phyloP scores from a whole-genome alignment of 2,888 invertebrate species.

The Clunio marinus region DNA sequence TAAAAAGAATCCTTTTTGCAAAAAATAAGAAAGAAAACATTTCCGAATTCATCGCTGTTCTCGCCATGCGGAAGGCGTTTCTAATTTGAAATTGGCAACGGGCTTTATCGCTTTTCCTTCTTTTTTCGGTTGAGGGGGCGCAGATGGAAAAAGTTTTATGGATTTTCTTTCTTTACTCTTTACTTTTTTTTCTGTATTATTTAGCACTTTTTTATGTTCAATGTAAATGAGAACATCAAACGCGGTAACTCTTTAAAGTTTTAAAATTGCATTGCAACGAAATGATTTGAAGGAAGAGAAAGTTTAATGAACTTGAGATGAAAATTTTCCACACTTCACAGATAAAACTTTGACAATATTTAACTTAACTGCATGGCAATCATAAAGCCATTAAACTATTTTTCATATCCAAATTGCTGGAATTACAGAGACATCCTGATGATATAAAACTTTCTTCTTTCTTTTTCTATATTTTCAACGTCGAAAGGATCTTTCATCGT shows the following conservation, averaged over 20 bases:
- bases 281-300: neutral
- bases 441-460: neutral
- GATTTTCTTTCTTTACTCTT: no score
- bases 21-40: neutral
- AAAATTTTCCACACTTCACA: no score
- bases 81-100: slow-evolving; percentile 39
- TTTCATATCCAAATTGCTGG: neutral
- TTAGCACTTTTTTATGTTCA: slow-evolving; percentile 20
- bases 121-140: neutral
- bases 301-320: neutral
- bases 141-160: neutral
- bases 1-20: slow-evolving; percentile 1
- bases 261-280: neutral
- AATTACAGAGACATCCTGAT: slow-evolving; percentile 5
- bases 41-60: neutral
- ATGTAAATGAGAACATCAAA: slow-evolving; percentile 17
- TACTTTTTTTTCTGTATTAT: neutral
- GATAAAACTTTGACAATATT: no score
- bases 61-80: slow-evolving; percentile 31
- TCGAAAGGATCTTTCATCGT: neutral
- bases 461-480: neutral
- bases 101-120: slow-evolving; percentile 2
- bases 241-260: neutral
- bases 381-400: slow-evolving; percentile 6
- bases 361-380: neutral